Conservation (phyloP, 2,888 invertebrate genomes). For the Ophion obscuratus region DNA sequence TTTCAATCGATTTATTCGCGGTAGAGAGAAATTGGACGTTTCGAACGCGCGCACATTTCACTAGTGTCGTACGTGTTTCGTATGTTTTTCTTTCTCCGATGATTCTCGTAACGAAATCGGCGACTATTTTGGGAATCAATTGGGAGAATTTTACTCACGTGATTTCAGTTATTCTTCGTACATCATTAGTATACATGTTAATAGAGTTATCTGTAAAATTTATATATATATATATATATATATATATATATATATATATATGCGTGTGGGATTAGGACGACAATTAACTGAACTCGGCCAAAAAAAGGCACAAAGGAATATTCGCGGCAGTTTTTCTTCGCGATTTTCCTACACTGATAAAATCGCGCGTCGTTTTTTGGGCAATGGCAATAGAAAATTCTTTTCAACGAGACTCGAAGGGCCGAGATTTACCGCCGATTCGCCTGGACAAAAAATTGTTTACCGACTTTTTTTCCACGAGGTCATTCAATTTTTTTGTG, state of each 20-base stretch:
- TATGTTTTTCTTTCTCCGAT: neutral
- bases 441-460: neutral
- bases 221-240: neutral
- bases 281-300: neutral
- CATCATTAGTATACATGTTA: neutral
- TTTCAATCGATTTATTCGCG: constrained; percentile 31
- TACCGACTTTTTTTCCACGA: neutral
- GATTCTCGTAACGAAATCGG: neutral
- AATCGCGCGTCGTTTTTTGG: neutral
- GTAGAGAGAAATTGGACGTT: constrained; percentile 36
- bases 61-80: constrained; percentile 33
- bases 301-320: neutral
- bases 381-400: neutral
- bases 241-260: neutral
- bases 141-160: neutral
- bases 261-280: neutral
- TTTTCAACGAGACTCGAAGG: neutral
- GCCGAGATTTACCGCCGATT: neutral
- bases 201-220: neutral
- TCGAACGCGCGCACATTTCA: constrained; percentile 54
- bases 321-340: neutral
- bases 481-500: neutral
- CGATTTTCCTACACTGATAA: neutral
- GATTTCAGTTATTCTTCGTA: neutral
- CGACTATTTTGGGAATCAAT: neutral